Evolutionary conservation across 2,797 vertebrate species (phyloP).

Genomic region (Antennarius maculatus): DNA sequence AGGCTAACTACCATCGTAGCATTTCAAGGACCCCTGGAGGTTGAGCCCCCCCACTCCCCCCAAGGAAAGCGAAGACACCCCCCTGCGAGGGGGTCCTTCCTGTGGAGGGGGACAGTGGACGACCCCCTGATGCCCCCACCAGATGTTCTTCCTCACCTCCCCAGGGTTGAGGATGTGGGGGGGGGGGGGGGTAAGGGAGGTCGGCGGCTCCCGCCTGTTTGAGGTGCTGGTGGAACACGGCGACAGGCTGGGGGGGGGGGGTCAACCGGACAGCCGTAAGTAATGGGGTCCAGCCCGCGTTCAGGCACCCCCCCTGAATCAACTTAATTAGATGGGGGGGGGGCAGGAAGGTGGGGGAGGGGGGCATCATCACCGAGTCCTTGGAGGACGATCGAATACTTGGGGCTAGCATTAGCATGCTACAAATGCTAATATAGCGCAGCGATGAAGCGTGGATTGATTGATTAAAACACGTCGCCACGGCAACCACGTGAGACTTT

Average conservation of each 20-base stretch:
- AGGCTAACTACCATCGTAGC: too few species aligned
- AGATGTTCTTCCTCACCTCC: slow-evolving; percentile 64
- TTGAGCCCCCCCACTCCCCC: slow-evolving; percentile 10
- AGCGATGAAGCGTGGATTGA: too few species aligned
- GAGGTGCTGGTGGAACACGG: slow-evolving; percentile 63
- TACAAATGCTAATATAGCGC: too few species aligned
- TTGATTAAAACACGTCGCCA: too few species aligned
- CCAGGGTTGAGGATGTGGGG: neutral
- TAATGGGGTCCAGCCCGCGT: slow-evolving; percentile 67
- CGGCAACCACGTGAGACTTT: too few species aligned
- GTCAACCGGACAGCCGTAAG: slow-evolving; percentile 75
- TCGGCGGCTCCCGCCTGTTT: slow-evolving; percentile 66
- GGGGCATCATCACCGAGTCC: slow-evolving; percentile 49
- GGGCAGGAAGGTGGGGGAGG: slow-evolving; percentile 1
- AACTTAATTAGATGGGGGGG: slow-evolving; percentile 74
- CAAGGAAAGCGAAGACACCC: slow-evolving; percentile 36
- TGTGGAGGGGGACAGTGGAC: neutral
- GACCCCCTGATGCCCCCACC: slow-evolving; percentile 63
- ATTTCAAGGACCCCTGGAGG: slow-evolving; percentile 36
- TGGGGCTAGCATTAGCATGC: too few species aligned
- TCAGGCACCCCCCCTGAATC: slow-evolving; percentile 75
- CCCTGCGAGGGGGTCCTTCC: slow-evolving; percentile 24
- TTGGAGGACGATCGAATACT: slow-evolving; percentile 15
- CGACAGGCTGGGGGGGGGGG: slow-evolving; percentile 49
- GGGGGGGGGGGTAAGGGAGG: slow-evolving; percentile 8